phyloP scores from a whole-genome alignment of 2,888 invertebrate species.

The Rhagophthalmus giganteus region DNA sequence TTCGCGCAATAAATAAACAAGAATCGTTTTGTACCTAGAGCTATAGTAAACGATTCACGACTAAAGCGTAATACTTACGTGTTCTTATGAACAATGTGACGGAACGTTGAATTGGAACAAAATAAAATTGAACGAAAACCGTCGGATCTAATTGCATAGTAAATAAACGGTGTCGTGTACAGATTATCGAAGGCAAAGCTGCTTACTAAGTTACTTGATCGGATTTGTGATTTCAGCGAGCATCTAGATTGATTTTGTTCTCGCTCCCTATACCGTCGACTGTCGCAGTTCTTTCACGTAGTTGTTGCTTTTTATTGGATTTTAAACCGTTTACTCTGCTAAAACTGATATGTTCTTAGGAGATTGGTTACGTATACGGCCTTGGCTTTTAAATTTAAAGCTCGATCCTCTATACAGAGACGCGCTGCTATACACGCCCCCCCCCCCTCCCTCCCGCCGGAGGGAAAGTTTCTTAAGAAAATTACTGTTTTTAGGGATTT shows the following conservation, averaged over 20 bases:
- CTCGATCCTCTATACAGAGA: conserved; percentile 4
- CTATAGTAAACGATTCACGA: too few relatives aligned
- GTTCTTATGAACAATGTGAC: too few relatives aligned
- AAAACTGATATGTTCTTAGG: conserved; percentile 16
- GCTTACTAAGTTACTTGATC: conserved; percentile 21
- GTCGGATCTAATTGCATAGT: conserved; percentile 20
- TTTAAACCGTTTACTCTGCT: conserved; percentile 18
- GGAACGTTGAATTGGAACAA: conserved; percentile 5
- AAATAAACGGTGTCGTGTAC: conserved; percentile 21
- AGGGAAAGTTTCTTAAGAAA: background rate
- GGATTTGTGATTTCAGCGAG: conserved; percentile 23
- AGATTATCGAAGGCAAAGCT: conserved; percentile 19
- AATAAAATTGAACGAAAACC: conserved; percentile 7
- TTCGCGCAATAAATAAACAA: too few relatives aligned
- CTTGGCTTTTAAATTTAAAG: conserved; percentile 8
- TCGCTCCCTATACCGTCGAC: conserved; percentile 4
- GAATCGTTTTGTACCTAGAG: too few relatives aligned
- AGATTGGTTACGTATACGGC: conserved; percentile 8
- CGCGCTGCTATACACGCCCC: background rate
- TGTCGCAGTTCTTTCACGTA: conserved; percentile 14
- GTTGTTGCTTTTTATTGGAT: conserved; percentile 20
- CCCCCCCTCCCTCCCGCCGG: too few relatives aligned
- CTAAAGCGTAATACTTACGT: background rate
- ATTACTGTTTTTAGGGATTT: background rate
- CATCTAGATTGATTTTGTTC: conserved; percentile 21